Evolutionary conservation across 2,797 vertebrate genomes (phyloP).

Genomic region (Morelia viridis): DNA sequence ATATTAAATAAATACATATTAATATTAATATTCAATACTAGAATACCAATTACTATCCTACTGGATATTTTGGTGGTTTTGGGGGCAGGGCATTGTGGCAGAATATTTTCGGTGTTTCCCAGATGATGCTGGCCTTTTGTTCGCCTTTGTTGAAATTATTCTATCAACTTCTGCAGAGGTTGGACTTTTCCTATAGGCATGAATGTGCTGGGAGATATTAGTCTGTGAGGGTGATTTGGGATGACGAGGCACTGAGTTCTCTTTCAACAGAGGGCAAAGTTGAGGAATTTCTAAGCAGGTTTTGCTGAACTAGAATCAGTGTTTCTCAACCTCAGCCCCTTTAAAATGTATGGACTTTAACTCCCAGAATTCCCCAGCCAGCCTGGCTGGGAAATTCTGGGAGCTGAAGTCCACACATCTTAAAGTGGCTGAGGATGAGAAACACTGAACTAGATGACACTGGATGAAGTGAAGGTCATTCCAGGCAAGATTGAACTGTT

Average conservation of each 20-base stretch:
- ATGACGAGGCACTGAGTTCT: not conserved
- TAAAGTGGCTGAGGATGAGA: too few relatives aligned
- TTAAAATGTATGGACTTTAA: not conserved
- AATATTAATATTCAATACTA: not conserved
- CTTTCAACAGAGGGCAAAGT: not conserved
- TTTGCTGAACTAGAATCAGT: not conserved
- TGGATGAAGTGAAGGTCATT: not conserved
- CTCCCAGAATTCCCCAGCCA: not conserved
- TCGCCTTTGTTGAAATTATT: not conserved
- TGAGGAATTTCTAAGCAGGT: not conserved
- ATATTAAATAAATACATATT: not conserved
- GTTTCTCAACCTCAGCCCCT: not conserved
- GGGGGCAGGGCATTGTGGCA: not conserved
- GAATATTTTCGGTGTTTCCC: not conserved
- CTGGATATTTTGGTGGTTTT: not conserved
- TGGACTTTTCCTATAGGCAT: not conserved
- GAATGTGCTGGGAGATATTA: not conserved
- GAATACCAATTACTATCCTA: not conserved
- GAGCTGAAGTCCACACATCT: too few relatives aligned
- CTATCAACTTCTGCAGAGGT: not conserved
- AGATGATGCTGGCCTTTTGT: not conserved
- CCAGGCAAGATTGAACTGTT: not conserved
- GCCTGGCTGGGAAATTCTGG: not conserved
- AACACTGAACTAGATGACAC: not conserved
- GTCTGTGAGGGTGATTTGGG: not conserved